These are phyloP conservation scores for Thamnophis elegans DNA, from an alignment of 2,797 vertebrate genomes.

Conservation along the genomic window DNA sequence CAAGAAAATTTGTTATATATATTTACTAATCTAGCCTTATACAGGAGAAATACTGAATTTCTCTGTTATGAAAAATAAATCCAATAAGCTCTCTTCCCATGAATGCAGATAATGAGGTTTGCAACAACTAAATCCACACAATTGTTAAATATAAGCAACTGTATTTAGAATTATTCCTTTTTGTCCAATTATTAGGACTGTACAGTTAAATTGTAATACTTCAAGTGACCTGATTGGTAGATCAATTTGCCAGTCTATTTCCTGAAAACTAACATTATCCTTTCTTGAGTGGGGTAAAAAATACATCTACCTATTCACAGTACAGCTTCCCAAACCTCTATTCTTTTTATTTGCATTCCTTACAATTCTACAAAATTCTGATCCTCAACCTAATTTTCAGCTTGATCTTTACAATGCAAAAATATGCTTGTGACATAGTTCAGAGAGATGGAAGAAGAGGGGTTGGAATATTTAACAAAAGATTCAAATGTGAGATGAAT, in stretches of 20 bases:
- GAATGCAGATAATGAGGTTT: neutral
- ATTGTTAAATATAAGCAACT: neutral
- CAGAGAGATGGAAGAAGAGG: constrained; percentile 38
- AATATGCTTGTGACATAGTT: constrained; percentile 46
- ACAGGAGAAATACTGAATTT: constrained; percentile 13
- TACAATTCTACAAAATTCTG: neutral
- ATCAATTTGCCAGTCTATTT: neutral
- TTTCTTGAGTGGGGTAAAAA: neutral
- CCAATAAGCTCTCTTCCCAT: neutral
- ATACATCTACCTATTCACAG: neutral
- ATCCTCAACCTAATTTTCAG: neutral
- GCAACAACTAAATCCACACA: neutral
- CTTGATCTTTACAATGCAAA: constrained; percentile 4
- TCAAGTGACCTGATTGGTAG: neutral
- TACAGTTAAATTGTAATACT: constrained; percentile 1
- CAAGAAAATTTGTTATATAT: constrained; percentile 3
- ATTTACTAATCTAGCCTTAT: neutral
- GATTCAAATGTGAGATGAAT: neutral
- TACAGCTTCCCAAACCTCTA: neutral
- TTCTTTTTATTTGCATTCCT: neutral
- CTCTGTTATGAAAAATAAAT: constrained; percentile 31
- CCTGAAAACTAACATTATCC: neutral
- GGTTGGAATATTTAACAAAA: neutral
- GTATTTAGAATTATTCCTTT: neutral
- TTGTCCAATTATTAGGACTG: neutral